Base-by-base conservation (phyloP, 2,888 invertebrate genomes). In the Eilema sororculum region DNA sequence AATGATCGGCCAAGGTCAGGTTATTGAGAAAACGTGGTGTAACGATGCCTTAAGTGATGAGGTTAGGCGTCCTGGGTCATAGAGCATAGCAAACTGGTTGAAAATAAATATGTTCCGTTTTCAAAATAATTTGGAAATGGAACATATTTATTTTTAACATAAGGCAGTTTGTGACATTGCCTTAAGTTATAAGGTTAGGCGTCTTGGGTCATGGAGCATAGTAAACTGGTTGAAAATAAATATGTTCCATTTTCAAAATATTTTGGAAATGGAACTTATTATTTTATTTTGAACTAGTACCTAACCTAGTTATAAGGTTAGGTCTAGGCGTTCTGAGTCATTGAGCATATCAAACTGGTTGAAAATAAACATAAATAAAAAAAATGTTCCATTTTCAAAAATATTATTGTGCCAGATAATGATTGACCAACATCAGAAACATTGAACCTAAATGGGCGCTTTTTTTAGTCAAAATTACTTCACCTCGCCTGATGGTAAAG, bases 11-110 rank as follows among this genome's bases (percentile, higher is more conserved):
- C 79, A 79, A 71, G 66, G 58, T 67, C 73, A 75, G 75, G 83
- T 87, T 86, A 89, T 91, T 88, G 88, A 87, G 78, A 81, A 82
- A 83, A 90, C 91, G 90, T 90, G 91, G 87, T 80, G 79, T 76
- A 78, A 78, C 78, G 79, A 71, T 68, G 74, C 85, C 78, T 82
- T 80, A 75, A 74, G 63, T 68, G 77, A 58, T 64, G 57, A 59
- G 62, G 63, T 78, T 68, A 69, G 52, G 52, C 28, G 57, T 56
- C 33, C 63, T 64, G 46, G 59, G 67, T 65, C 69, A 65, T 65
- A 68, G 69, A 72, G 20, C 25, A 61, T 30, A 56, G n/a, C 24
- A 57, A 2, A 66, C 9, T 37, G 52, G 5, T 30, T 24, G 9
- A 59, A 59, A 59, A 46, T 41, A 25, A 28, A 30, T 28, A n/a